Conservation (phyloP, 2,888 invertebrate genomes). For the Protophormia terraenovae region DNA sequence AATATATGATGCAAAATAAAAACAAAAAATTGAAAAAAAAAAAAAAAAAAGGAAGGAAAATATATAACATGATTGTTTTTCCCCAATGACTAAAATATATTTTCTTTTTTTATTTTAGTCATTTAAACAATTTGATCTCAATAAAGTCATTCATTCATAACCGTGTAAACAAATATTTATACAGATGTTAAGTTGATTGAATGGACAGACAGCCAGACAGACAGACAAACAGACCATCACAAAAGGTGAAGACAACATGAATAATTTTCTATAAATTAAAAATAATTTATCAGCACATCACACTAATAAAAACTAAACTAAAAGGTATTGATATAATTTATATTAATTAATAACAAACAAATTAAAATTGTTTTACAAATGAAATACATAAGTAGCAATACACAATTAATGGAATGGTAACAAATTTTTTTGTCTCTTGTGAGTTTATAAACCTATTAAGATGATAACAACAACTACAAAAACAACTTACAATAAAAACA, state of each 20-base stretch:
- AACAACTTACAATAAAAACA: conserved; percentile 3
- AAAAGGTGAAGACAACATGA: conserved; percentile 55
- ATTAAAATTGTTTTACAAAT: conserved; percentile 37
- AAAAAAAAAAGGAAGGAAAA: too few relatives aligned
- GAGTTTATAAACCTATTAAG: conserved; percentile 3
- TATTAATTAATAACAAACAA: conserved; percentile 47
- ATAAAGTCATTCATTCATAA: conserved; percentile 11
- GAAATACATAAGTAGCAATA: conserved; percentile 20
- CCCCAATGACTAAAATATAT: conserved; percentile 26
- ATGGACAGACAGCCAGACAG: not conserved
- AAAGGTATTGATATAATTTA: conserved; percentile 19
- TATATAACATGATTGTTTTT: conserved; percentile 39
- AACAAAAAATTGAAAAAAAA: conserved; percentile 1
- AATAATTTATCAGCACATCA: not conserved
- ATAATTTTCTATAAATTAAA: conserved; percentile 42
- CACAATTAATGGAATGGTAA: conserved; percentile 1
- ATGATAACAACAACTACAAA: conserved; percentile 3
- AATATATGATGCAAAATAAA: conserved; percentile 17
- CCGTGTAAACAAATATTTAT: not conserved
- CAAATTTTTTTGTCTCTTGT: not conserved
- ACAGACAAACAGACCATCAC: not conserved
- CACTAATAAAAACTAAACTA: not conserved
- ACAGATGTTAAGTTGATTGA: conserved; percentile 21
- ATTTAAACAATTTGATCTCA: conserved; percentile 19
- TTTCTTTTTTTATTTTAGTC: conserved; percentile 39